phyloP scores from a whole-genome alignment of 2,888 invertebrate species.

The Watsonalla cultraria region DNA sequence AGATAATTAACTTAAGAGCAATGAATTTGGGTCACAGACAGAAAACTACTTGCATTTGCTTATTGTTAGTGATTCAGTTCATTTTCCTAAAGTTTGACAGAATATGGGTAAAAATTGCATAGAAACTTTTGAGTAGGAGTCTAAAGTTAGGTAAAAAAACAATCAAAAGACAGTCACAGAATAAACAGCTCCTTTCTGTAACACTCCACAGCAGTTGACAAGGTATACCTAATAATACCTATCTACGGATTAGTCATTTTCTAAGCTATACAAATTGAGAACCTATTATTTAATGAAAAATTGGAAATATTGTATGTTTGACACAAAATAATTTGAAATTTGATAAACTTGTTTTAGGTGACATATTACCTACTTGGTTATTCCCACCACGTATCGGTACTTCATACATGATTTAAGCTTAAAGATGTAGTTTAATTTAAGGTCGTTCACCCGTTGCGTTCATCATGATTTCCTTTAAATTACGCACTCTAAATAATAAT shows the following conservation, averaged over 20 bases:
- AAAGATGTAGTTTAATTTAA: conserved; percentile 3
- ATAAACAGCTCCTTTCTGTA: too few relatives aligned
- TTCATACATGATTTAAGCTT: conserved; percentile 1
- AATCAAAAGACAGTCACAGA: too few relatives aligned
- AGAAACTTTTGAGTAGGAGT: too few relatives aligned
- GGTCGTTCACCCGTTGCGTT: neutral
- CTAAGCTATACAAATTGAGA: neutral
- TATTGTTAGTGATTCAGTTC: too few relatives aligned
- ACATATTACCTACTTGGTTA: neutral
- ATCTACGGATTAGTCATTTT: neutral
- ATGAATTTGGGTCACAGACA: too few relatives aligned
- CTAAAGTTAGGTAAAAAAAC: too few relatives aligned
- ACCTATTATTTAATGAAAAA: neutral
- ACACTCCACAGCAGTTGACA: neutral
- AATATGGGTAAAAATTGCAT: too few relatives aligned
- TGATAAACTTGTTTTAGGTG: neutral
- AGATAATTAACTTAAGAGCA: too few relatives aligned
- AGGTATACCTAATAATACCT: neutral
- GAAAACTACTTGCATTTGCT: too few relatives aligned
- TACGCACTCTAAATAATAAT: too few relatives aligned
- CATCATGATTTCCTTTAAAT: too few relatives aligned
- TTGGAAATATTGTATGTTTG: neutral
- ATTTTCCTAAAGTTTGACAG: too few relatives aligned
- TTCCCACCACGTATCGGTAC: conserved; percentile 3
- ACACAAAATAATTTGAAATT: neutral